These are phyloP conservation scores for Ia io DNA, from an alignment of 2,113 vertebrate genomes.

Conservation along the genomic window DNA sequence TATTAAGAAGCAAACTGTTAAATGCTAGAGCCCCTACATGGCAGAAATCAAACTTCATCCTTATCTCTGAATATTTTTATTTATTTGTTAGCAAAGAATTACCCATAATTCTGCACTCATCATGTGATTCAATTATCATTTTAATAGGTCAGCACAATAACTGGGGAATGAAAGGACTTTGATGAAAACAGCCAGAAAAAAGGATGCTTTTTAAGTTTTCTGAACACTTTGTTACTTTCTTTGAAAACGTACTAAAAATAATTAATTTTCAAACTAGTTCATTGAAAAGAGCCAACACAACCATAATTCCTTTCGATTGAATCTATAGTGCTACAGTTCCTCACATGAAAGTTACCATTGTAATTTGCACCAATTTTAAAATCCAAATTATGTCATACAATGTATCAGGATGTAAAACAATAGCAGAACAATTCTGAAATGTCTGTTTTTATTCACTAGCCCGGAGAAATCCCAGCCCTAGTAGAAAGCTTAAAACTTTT, in stretches of 20 bases:
- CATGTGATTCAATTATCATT: neutral
- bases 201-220: neutral
- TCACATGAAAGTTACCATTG: neutral
- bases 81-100: neutral
- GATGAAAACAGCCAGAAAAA: neutral
- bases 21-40: neutral
- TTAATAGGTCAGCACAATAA: neutral
- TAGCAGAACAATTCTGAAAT: neutral
- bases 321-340: neutral
- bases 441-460: neutral
- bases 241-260: neutral
- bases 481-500: neutral
- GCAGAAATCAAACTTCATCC: neutral
- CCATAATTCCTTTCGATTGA: neutral
- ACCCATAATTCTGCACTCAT: neutral
- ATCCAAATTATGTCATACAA: neutral
- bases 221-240: neutral
- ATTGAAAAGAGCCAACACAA: neutral
- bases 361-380: neutral
- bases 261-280: neutral
- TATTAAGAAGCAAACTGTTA: neutral
- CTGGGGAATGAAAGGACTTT: neutral
- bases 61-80: neutral
- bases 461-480: neutral
- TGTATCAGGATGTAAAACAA: neutral